Conservation (phyloP, 2,113 vertebrate species). For the Sigmodon hispidus region DNA sequence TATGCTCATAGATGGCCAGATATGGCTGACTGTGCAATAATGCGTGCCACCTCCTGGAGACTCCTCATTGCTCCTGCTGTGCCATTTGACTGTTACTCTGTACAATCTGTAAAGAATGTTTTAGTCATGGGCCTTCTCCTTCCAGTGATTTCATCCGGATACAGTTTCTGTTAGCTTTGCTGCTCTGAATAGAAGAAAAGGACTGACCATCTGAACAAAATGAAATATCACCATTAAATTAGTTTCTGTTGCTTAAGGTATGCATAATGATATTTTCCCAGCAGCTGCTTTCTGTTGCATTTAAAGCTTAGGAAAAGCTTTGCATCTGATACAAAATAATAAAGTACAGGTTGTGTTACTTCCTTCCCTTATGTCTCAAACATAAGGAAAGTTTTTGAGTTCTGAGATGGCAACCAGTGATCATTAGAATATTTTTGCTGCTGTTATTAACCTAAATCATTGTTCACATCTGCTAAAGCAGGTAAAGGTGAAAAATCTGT, state of each 20-base stretch:
- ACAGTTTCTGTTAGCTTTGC: constrained; percentile 85
- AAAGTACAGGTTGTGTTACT: constrained; percentile 86
- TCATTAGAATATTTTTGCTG: constrained; percentile 65
- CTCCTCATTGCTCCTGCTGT: constrained; percentile 82
- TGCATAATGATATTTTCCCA: constrained; percentile 86
- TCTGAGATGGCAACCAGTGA: constrained; percentile 74
- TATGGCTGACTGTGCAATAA: constrained; percentile 78
- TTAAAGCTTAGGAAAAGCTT: constrained; percentile 84
- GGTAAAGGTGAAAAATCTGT: constrained; percentile 1
- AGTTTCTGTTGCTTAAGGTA: constrained; percentile 87
- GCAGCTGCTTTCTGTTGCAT: constrained; percentile 89
- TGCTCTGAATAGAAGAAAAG: constrained; percentile 85
- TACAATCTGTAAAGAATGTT: constrained; percentile 88
- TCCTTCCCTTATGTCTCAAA: constrained; percentile 83
- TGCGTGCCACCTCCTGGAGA: constrained; percentile 80
- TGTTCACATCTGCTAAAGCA: constrained; percentile 70
- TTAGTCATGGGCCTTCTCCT: constrained; percentile 87
- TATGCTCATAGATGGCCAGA: constrained; percentile 59
- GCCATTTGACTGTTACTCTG: constrained; percentile 79
- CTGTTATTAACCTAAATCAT: constrained; percentile 75
- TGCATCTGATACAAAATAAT: constrained; percentile 86
- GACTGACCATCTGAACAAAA: constrained; percentile 88
- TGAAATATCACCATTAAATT: constrained; percentile 89
- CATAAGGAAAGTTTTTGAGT: constrained; percentile 78
- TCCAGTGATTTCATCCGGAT: constrained; percentile 88